phyloP scores from a whole-genome alignment of 2,113 vertebrate genomes.

The Vombatus ursinus region DNA sequence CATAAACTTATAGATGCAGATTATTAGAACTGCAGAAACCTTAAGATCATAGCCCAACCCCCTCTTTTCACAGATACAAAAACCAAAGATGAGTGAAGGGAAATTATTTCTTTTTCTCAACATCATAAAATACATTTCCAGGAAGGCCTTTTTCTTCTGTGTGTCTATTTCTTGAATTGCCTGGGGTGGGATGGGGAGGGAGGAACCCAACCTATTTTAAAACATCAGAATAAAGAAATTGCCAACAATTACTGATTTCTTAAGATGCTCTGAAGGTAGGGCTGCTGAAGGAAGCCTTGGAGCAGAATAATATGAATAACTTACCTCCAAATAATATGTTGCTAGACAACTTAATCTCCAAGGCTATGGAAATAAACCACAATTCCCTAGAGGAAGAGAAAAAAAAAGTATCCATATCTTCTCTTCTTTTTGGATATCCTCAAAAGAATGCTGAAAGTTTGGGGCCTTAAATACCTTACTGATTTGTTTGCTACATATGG shows the following conservation, averaged over 20 bases:
- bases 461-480: background rate
- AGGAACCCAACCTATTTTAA: conserved; percentile 6
- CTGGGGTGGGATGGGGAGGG: background rate
- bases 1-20: background rate
- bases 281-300: conserved; percentile 32
- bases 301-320: conserved; percentile 9
- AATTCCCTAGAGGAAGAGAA: conserved; percentile 16
- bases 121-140: background rate
- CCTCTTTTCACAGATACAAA: background rate
- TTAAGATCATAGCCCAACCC: background rate
- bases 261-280: conserved; percentile 20
- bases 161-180: background rate
- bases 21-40: background rate
- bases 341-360: conserved; percentile 10
- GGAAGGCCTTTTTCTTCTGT: background rate
- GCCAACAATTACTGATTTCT: conserved; percentile 46
- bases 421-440: background rate
- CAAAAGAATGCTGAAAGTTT: background rate
- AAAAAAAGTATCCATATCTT: conserved; percentile 5
- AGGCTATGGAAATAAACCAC: conserved; percentile 22
- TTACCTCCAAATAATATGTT: conserved; percentile 32
- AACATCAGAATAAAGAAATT: conserved; percentile 19
- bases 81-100: background rate
- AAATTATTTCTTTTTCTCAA: background rate
- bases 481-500: background rate